Evolutionary conservation across 2,888 invertebrate species (phyloP).

Genomic region (Suillia variegata): DNA sequence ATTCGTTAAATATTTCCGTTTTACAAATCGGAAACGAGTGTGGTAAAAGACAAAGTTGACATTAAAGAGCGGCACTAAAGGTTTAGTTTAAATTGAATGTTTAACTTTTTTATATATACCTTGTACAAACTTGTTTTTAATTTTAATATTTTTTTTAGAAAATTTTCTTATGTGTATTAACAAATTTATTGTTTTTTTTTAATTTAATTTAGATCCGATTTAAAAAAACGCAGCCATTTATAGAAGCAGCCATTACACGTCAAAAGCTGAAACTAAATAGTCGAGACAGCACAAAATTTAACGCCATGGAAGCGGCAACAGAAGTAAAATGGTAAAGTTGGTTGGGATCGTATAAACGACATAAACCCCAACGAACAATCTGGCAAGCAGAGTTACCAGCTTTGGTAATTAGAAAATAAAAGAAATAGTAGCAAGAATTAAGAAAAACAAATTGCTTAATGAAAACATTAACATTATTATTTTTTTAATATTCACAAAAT

Average conservation of each 20-base stretch:
- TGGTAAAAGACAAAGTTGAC: background rate
- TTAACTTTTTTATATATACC: background rate
- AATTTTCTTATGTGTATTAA: no score
- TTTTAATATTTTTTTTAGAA: background rate
- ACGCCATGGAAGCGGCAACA: constrained; percentile 6
- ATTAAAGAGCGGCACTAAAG: no score
- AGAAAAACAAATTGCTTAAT: no score
- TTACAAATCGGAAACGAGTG: background rate
- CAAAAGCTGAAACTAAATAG: constrained; percentile 29
- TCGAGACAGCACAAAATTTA: constrained; percentile 7
- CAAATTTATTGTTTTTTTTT: no score
- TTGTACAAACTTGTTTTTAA: background rate
- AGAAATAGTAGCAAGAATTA: no score
- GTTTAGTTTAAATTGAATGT: no score
- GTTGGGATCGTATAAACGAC: background rate
- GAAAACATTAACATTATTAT: no score
- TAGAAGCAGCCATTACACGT: constrained; percentile 27
- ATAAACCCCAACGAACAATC: background rate
- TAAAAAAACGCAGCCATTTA: background rate
- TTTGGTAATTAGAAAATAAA: no score
- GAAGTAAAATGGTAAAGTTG: background rate
- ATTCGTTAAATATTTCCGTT: constrained; percentile 30
- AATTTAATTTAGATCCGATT: background rate
- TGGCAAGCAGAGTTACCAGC: background rate
- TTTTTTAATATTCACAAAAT: no score